These are phyloP conservation scores for Agrochola lychnidis DNA, from an alignment of 2,888 invertebrate genomes.

Conservation along the genomic window DNA sequence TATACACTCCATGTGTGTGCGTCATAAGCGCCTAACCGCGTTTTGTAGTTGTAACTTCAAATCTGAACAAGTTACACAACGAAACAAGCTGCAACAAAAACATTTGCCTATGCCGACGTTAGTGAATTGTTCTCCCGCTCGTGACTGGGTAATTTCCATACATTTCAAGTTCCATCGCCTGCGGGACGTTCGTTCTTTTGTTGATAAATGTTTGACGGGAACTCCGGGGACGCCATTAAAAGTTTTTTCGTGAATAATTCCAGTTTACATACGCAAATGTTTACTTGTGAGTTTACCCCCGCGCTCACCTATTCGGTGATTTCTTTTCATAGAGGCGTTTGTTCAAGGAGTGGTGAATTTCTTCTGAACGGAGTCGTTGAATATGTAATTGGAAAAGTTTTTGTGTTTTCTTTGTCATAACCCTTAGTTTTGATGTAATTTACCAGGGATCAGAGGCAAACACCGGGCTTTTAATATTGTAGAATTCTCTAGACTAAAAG, in stretches of 20 bases:
- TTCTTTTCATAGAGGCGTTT: conserved; percentile 88
- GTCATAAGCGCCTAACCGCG: conserved; percentile 65
- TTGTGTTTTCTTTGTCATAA: conserved; percentile 79
- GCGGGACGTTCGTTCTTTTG: conserved; percentile 91
- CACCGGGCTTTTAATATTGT: conserved; percentile 52
- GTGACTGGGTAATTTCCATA: conserved; percentile 91
- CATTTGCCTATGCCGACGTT: conserved; percentile 90
- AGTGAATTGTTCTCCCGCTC: conserved; percentile 90
- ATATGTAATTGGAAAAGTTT: conserved; percentile 89
- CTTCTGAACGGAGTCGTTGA: conserved; percentile 83
- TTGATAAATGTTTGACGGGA: conserved; percentile 91
- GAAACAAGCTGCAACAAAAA: conserved; percentile 90
- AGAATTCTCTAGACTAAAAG: conserved; percentile 42
- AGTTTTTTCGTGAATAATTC: conserved; percentile 91
- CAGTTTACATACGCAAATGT: conserved; percentile 91
- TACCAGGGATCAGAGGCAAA: conserved; percentile 58
- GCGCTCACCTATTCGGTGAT: conserved; percentile 90
- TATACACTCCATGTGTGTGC: conserved; percentile 49
- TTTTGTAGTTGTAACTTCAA: conserved; percentile 80
- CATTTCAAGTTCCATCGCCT: conserved; percentile 91
- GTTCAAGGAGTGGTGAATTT: conserved; percentile 84
- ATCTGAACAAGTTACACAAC: conserved; percentile 82
- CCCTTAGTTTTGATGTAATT: conserved; percentile 74
- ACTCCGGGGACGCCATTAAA: conserved; percentile 91
- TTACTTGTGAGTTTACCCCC: conserved; percentile 89